Conservation (phyloP, 2,888 invertebrate genomes). For the Leptopilina drosophilae region DNA sequence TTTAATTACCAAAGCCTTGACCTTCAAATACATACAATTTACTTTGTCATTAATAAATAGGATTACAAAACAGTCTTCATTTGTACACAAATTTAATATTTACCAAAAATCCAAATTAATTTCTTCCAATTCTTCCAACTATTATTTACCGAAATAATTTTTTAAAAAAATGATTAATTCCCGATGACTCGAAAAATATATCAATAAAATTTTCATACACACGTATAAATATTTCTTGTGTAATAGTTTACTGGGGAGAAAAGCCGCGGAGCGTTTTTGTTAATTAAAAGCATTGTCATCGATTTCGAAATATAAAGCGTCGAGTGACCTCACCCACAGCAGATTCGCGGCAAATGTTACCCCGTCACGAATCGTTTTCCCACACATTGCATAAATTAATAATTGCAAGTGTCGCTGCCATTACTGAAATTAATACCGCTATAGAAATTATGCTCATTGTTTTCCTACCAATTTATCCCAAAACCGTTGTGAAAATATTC, state of each 20-base stretch:
- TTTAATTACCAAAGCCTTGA: constrained; percentile 31
- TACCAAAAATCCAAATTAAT: too few relatives aligned
- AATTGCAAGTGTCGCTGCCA: constrained; percentile 65
- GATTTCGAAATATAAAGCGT: constrained; percentile 59
- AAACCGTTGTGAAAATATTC: constrained; percentile 53
- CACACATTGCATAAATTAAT: constrained; percentile 70
- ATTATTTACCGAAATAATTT: too few relatives aligned
- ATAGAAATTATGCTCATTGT: constrained; percentile 63
- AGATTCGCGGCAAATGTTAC: constrained; percentile 19
- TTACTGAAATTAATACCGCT: constrained; percentile 70
- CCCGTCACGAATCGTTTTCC: constrained; percentile 66
- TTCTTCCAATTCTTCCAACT: too few relatives aligned
- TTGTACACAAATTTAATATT: too few relatives aligned
- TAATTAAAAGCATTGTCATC: constrained; percentile 69
- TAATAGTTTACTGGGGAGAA: neutral
- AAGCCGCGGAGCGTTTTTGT: constrained; percentile 56
- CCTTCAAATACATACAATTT: constrained; percentile 18
- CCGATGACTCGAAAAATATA: neutral
- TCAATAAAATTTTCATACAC: neutral
- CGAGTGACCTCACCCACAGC: constrained; percentile 56
- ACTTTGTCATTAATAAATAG: too few relatives aligned
- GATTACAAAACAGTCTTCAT: too few relatives aligned
- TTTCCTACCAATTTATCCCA: constrained; percentile 63
- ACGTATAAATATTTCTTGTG: neutral
- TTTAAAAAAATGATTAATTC: too few relatives aligned